Percentiles rank a stretch among this genome's conserved stretches.
Evolutionary conservation across 2,797 vertebrate species (phyloP).

Genomic region (Leptodactylus fallax): DNA sequence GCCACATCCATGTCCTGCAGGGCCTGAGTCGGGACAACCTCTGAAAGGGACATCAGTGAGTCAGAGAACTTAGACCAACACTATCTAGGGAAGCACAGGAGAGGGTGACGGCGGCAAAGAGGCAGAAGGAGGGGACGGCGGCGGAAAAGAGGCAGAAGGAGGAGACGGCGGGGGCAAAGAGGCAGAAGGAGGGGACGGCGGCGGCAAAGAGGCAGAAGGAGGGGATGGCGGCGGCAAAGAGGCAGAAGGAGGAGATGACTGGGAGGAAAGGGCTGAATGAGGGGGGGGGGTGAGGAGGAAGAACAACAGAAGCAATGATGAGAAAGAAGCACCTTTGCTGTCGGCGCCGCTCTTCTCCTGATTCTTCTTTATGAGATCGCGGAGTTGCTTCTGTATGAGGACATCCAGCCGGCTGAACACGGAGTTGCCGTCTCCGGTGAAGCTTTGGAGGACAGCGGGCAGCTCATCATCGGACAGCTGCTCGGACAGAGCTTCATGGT

Average conservation of each 20-base stretch:
- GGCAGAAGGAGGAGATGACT: too few relatives aligned
- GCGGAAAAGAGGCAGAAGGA: too few relatives aligned
- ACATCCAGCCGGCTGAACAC: constrained; percentile 79
- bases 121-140: too few relatives aligned
- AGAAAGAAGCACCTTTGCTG: background rate
- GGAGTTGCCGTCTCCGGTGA: constrained; percentile 65
- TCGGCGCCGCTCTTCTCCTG: constrained; percentile 73
- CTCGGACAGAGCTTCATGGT: constrained; percentile 86
- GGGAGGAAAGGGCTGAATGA: too few relatives aligned
- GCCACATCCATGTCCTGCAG: constrained; percentile 77
- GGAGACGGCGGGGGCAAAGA: too few relatives aligned
- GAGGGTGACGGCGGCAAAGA: too few relatives aligned
- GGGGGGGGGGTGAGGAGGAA: too few relatives aligned
- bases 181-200: too few relatives aligned
- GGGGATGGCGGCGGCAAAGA: too few relatives aligned
- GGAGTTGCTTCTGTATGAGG: constrained; percentile 82
- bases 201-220: too few relatives aligned
- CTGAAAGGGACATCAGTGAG: constrained; percentile 24
- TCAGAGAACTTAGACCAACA: background rate
- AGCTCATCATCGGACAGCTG: constrained; percentile 82
- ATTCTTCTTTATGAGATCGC: constrained; percentile 73
- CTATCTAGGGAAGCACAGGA: background rate
- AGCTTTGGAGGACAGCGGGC: constrained; percentile 76
- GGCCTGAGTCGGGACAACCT: background rate
- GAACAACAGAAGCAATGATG: background rate